These are phyloP conservation scores for Tetrapedia diversipes DNA, from an alignment of 2,888 invertebrate genomes.

Conservation along the genomic window DNA sequence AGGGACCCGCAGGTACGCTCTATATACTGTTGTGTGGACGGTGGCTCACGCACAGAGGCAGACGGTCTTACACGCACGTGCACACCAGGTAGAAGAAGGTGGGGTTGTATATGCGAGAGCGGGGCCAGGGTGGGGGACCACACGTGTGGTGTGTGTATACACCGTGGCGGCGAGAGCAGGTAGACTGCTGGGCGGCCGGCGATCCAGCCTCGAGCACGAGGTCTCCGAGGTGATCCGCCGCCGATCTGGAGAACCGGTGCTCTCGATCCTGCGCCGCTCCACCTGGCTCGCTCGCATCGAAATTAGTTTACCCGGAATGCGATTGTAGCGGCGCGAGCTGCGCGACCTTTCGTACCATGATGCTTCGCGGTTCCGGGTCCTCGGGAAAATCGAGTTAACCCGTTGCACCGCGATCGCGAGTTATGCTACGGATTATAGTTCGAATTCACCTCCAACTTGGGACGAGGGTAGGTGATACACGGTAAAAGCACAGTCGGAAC, in stretches of 20 bases:
- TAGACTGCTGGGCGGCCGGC: conserved; percentile 81
- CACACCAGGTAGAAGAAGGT: conserved; percentile 61
- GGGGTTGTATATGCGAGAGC: conserved; percentile 62
- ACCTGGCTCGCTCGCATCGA: conserved; percentile 54
- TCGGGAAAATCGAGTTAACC: too few species aligned
- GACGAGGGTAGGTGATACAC: too few species aligned
- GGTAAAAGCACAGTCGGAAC: too few species aligned
- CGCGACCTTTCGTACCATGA: conserved; percentile 19
- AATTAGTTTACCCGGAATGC: conserved; percentile 61
- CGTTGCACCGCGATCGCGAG: too few species aligned
- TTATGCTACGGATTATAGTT: too few species aligned
- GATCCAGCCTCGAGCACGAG: conserved; percentile 63
- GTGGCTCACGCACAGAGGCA: conserved; percentile 51
- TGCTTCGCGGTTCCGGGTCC: too few species aligned
- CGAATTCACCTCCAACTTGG: too few species aligned
- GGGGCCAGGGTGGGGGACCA: conserved; percentile 69
- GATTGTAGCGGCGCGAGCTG: conserved; percentile 28
- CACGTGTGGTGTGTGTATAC: conserved; percentile 75
- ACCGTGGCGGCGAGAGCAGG: conserved; percentile 72
- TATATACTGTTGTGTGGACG: conserved; percentile 58
- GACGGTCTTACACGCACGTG: conserved; percentile 53
- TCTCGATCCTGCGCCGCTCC: conserved; percentile 46
- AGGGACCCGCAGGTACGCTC: conserved; percentile 68
- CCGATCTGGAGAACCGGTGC: conserved; percentile 63
- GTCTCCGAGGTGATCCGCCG: conserved; percentile 60